Percentiles rank a stretch among this genome's conserved stretches.
Conservation (phyloP, 1,140 invertebrate species). For the Eueides isabella region DNA sequence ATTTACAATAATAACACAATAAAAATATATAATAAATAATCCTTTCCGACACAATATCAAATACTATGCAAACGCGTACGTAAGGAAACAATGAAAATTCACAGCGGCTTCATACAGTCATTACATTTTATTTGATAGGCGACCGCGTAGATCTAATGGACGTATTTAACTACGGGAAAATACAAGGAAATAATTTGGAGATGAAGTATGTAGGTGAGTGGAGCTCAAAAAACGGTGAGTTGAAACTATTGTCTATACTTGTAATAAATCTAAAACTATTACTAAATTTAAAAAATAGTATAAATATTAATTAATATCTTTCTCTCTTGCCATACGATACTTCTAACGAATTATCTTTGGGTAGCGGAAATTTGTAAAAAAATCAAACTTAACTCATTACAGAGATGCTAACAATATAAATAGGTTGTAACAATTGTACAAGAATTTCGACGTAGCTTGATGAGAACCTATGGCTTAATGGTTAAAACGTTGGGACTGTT, state of each 20-base stretch:
- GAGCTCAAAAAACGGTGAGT: slow-evolving; percentile 44
- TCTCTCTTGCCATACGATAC: too few species aligned
- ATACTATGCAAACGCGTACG: slow-evolving; percentile 4
- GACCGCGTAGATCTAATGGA: slow-evolving; percentile 49
- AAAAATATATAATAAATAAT: background rate
- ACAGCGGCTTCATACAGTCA: slow-evolving; percentile 14
- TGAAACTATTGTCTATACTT: background rate
- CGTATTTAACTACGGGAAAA: slow-evolving; percentile 66
- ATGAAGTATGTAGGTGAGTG: slow-evolving; percentile 51
- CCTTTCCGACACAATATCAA: slow-evolving; percentile 17
- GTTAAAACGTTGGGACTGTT: too few species aligned
- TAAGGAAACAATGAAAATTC: slow-evolving; percentile 1
- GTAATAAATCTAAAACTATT: too few species aligned
- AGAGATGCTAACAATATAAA: too few species aligned
- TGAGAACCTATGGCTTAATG: too few species aligned
- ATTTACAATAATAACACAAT: background rate
- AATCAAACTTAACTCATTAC: too few species aligned
- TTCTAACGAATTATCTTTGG: too few species aligned
- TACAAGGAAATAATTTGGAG: slow-evolving; percentile 69
- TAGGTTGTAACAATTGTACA: too few species aligned
- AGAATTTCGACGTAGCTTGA: too few species aligned
- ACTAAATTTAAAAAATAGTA: too few species aligned
- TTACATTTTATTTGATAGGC: slow-evolving; percentile 43
- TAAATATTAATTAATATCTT: too few species aligned
- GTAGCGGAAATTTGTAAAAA: too few species aligned